Evolutionary conservation across 92 coral and sea anemone genomes (phyloP).

Genomic region (Pocillopora meandrina): DNA sequence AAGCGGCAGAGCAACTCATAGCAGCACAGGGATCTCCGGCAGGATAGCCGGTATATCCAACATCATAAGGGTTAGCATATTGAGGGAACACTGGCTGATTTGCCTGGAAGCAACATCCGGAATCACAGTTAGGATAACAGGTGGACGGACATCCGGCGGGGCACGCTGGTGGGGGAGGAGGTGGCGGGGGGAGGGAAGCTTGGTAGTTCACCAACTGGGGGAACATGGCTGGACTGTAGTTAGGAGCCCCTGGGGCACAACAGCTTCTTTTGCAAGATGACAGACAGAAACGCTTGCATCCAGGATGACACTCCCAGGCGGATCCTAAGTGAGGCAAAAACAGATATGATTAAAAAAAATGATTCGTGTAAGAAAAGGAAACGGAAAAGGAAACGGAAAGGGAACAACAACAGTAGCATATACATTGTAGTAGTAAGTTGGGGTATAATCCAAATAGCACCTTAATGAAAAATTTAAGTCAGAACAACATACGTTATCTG

Average conservation of each 20-base stretch:
- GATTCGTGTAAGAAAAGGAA: too few species aligned
- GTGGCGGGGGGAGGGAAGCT: constrained; percentile 80
- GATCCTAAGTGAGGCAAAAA: constrained; percentile 47
- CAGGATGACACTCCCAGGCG: constrained; percentile 95
- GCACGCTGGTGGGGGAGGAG: constrained; percentile 84
- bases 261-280: constrained; percentile 98
- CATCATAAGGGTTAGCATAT: constrained; percentile 45
- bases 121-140: constrained; percentile 89
- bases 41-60: constrained; percentile 31
- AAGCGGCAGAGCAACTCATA: constrained; percentile 60
- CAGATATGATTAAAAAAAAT: not conserved
- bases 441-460: too few species aligned
- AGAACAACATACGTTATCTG: too few species aligned
- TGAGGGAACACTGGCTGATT: constrained; percentile 49
- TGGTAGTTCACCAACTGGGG: constrained; percentile 89
- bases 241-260: constrained; percentile 85
- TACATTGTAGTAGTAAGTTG: too few species aligned
- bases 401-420: too few species aligned
- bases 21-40: constrained; percentile 54
- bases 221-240: constrained; percentile 87
- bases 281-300: constrained; percentile 88
- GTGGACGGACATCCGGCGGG: constrained; percentile 73
- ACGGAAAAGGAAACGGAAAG: too few species aligned
- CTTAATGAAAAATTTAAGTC: too few species aligned
- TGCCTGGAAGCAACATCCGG: constrained; percentile 77